Evolutionary conservation across 2,888 invertebrate species (phyloP).

Genomic region (Sarcophaga rosellei): DNA sequence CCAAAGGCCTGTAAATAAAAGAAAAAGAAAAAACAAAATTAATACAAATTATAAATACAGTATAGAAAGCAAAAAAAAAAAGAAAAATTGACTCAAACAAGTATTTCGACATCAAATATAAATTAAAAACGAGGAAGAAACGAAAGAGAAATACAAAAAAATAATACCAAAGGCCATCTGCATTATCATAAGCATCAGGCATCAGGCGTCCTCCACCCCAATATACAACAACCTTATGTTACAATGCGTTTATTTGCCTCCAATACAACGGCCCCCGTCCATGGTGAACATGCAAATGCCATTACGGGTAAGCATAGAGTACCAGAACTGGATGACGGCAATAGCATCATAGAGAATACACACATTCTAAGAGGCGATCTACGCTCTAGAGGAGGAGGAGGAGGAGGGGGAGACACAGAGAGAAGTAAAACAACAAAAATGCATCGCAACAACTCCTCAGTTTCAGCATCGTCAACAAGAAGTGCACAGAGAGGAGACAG

Average conservation of each 20-base stretch:
- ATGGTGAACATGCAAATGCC: constrained; percentile 65
- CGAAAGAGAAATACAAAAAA: not conserved
- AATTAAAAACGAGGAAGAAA: not conserved
- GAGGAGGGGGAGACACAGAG: no score
- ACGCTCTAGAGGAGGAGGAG: not conserved
- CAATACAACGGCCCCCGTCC: constrained; percentile 42
- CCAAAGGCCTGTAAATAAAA: constrained; percentile 25
- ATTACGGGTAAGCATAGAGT: constrained; percentile 54
- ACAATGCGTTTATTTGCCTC: constrained; percentile 67
- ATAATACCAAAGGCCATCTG: constrained; percentile 46
- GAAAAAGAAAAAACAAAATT: constrained; percentile 35
- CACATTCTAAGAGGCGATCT: constrained; percentile 58
- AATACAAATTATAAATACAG: constrained; percentile 3
- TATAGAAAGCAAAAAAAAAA: not conserved
- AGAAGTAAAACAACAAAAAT: constrained; percentile 26
- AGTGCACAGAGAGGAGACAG: constrained; percentile 9
- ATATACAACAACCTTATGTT: constrained; percentile 35
- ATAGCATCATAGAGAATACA: constrained; percentile 65
- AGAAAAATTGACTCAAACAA: not conserved
- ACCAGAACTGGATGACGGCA: constrained; percentile 41
- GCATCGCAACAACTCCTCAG: constrained; percentile 32
- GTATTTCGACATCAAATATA: constrained; percentile 12
- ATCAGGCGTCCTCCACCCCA: constrained; percentile 11
- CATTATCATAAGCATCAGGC: constrained; percentile 39
- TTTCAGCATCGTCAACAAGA: constrained; percentile 31